Percentiles rank a stretch among this genome's conserved stretches.
Conservation (phyloP, 1,140 invertebrate genomes). For the Bombus affinis region DNA sequence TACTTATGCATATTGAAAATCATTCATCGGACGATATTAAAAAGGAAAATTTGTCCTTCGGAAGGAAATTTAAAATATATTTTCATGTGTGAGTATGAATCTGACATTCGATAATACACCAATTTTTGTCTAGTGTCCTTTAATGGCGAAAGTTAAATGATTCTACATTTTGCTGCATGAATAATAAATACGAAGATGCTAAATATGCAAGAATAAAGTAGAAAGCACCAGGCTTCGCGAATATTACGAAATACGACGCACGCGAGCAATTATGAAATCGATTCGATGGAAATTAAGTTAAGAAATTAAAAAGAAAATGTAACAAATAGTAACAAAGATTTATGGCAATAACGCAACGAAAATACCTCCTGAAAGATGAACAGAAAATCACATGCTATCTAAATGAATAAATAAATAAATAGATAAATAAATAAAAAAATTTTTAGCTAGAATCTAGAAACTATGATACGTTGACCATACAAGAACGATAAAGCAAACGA, state of each 20-base stretch:
- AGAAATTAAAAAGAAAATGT: background rate
- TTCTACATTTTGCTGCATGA: no score
- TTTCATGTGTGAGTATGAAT: background rate
- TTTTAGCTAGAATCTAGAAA: no score
- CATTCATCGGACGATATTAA: background rate
- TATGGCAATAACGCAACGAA: background rate
- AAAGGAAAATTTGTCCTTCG: no score
- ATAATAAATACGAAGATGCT: background rate
- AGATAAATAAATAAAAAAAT: no score
- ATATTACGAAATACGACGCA: background rate
- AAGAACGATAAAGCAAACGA: background rate
- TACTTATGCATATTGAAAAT: background rate
- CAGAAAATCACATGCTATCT: background rate
- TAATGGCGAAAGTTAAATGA: background rate
- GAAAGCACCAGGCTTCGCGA: background rate
- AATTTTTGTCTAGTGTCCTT: background rate
- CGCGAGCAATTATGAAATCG: background rate
- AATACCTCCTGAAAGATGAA: background rate
- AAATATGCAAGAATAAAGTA: background rate
- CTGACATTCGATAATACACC: background rate
- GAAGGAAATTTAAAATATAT: background rate
- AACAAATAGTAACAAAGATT: background rate
- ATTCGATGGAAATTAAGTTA: background rate
- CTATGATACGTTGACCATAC: no score
- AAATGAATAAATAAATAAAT: no score